phyloP scores from a whole-genome alignment of 2,888 invertebrate genomes.

The Himalopsyche anomala region DNA sequence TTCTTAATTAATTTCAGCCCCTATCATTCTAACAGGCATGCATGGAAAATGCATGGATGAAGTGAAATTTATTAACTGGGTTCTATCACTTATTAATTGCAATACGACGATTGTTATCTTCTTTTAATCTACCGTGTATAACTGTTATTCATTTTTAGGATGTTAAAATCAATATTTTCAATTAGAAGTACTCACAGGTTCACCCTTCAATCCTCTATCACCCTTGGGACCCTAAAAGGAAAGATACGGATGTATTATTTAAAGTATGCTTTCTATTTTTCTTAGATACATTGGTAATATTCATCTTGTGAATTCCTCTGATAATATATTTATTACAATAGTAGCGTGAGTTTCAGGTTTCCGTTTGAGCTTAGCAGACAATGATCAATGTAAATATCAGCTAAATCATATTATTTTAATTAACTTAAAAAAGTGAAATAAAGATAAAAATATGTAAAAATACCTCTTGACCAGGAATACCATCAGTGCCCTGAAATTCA shows the following conservation, averaged over 20 bases:
- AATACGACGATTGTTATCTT: not conserved
- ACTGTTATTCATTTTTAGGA: not conserved
- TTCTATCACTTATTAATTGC: not conserved
- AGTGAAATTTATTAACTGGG: slow-evolving; percentile 3
- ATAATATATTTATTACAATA: no score
- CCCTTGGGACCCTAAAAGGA: slow-evolving; percentile 89
- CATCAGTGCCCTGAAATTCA: slow-evolving; percentile 90
- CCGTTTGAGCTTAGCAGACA: no score
- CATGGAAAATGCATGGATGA: slow-evolving; percentile 57
- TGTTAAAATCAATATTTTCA: slow-evolving; percentile 15
- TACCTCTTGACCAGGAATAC: slow-evolving; percentile 94
- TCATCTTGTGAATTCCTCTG: no score
- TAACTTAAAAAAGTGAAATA: not conserved
- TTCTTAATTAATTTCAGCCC: not conserved
- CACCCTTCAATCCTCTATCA: slow-evolving; percentile 92
- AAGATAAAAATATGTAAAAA: slow-evolving; percentile 64
- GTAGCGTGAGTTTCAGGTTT: no score
- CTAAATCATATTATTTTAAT: no score
- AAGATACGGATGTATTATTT: slow-evolving; percentile 56
- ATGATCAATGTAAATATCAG: no score
- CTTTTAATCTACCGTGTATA: not conserved
- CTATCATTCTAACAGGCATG: slow-evolving; percentile 49
- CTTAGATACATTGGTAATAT: no score
- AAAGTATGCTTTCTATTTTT: no score
- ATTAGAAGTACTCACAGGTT: slow-evolving; percentile 81